A percentile compares a stretch with the other conserved stretches of the same genome.
phyloP scores from a whole-genome alignment of 2,113 vertebrate species.

The Passer domesticus region DNA sequence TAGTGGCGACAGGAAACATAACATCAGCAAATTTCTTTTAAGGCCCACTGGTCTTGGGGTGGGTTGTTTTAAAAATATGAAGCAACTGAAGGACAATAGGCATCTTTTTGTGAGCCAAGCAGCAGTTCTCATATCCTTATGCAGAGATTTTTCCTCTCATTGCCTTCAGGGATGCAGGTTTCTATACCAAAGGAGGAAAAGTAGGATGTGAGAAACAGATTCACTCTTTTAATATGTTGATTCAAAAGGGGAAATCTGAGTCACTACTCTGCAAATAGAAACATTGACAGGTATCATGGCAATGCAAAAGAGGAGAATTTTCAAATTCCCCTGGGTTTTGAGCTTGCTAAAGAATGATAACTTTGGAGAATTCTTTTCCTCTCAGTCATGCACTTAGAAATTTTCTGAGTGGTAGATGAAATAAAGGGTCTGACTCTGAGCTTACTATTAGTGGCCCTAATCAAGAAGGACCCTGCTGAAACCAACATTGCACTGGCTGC shows the following conservation, averaged over 20 bases:
- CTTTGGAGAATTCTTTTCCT: background rate
- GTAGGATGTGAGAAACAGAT: background rate
- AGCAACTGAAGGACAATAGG: background rate
- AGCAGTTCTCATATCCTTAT: background rate
- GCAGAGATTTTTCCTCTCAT: background rate
- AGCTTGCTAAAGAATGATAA: background rate
- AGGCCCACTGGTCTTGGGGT: background rate
- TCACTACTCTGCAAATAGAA: background rate
- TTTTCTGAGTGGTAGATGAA: background rate
- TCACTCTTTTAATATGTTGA: background rate
- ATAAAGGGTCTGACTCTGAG: background rate
- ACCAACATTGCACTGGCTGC: background rate
- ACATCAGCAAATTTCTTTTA: background rate
- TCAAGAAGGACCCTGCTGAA: background rate
- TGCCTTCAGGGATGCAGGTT: background rate
- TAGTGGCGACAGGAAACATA: background rate
- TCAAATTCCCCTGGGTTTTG: background rate
- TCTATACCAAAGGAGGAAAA: background rate
- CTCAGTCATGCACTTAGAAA: background rate
- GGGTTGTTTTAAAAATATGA: background rate
- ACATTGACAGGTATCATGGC: background rate
- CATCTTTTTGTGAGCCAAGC: background rate
- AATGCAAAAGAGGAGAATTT: background rate
- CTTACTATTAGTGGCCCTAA: background rate
- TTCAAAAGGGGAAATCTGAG: background rate